Percentiles rank a stretch among this genome's conserved stretches.
phyloP scores from a whole-genome alignment of 2,888 invertebrate species.

The Nomada hirtipes region DNA sequence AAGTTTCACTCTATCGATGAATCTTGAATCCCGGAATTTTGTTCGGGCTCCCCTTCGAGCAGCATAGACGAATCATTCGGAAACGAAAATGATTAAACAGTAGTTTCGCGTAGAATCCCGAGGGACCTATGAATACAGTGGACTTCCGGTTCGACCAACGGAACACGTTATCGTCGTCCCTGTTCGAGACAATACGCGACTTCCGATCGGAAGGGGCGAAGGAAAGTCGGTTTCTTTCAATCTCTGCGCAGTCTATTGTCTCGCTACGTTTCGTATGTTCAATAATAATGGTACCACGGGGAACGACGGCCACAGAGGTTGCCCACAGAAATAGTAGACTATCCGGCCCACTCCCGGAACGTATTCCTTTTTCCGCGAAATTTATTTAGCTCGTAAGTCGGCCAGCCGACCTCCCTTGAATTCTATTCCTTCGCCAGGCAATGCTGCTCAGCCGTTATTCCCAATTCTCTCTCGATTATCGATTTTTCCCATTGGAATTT shows the following conservation, averaged over 20 bases:
- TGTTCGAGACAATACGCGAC: constrained; percentile 30
- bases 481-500: constrained; percentile 23
- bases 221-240: constrained; percentile 52
- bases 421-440: constrained; percentile 47
- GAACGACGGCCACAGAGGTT: constrained; percentile 30
- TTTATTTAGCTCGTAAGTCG: constrained; percentile 72
- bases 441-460: neutral
- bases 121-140: constrained; percentile 1
- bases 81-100: neutral
- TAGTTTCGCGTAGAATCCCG: neutral
- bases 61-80: too few relatives aligned
- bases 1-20: too few relatives aligned
- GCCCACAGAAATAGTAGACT: constrained; percentile 51
- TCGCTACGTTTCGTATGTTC: constrained; percentile 57
- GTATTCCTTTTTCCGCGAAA: constrained; percentile 58
- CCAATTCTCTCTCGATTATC: neutral
- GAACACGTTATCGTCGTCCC: constrained; percentile 29
- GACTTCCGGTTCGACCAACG: neutral
- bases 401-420: constrained; percentile 35
- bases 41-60: too few relatives aligned
- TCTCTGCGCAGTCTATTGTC: constrained; percentile 56
- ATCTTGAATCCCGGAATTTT: too few relatives aligned
- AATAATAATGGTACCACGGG: constrained; percentile 67
- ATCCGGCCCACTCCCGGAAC: neutral
- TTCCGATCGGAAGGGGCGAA: constrained; percentile 21